Evolutionary conservation across 2,888 invertebrate genomes (phyloP).

Genomic region (Chironomus tentans): DNA sequence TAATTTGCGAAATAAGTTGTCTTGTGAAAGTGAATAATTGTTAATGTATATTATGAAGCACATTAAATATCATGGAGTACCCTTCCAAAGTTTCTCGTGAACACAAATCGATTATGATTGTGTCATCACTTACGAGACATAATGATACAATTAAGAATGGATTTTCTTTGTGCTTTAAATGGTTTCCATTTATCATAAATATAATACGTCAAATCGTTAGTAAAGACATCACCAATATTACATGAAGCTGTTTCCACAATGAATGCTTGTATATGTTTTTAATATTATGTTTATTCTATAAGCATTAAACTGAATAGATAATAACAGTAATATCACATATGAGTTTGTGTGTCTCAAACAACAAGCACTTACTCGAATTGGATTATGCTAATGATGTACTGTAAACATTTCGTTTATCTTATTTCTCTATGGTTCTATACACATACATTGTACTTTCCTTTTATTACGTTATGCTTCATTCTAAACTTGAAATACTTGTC

Average conservation of each 20-base stretch:
- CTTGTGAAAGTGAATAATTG: too few species aligned
- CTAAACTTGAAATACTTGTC: too few species aligned
- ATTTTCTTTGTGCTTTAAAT: neutral
- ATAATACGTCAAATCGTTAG: too few species aligned
- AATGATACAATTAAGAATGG: neutral
- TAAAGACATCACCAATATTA: neutral
- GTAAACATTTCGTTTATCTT: neutral
- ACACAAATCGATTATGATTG: neutral
- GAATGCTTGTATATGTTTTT: neutral
- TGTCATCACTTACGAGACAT: neutral
- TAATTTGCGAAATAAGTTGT: too few species aligned
- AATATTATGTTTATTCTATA: neutral
- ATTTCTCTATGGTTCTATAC: neutral
- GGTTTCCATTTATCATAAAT: neutral
- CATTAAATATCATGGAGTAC: neutral
- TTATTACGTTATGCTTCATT: neutral
- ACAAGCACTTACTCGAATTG: conserved; percentile 1
- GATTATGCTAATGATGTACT: conserved; percentile 6
- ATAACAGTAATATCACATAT: too few species aligned
- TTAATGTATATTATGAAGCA: too few species aligned
- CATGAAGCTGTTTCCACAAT: neutral
- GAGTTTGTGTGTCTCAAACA: neutral
- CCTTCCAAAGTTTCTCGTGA: neutral
- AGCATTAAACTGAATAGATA: neutral
- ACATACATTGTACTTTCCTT: neutral